Evolutionary conservation across 2,797 vertebrate genomes (phyloP), one percentile per base, ranked within the genome.

Genomic region (Triplophysa bombifrons): DNA sequence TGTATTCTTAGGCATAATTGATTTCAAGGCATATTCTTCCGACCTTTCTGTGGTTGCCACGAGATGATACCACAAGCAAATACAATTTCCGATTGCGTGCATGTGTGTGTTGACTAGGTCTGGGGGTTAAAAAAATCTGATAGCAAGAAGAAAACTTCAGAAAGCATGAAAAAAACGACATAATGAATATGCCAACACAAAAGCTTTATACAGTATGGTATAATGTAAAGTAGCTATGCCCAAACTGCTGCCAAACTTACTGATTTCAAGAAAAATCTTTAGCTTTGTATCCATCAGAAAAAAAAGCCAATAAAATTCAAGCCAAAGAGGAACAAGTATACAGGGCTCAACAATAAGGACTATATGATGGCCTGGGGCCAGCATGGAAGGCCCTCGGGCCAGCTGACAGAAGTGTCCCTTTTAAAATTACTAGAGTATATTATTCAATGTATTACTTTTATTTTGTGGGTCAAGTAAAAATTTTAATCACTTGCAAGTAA

Each of bases 1-100:
- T 63, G 51, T 74, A 51, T 51, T 76, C 53, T 73, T 13, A 73
- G 58, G 13, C 68, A 69, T 60, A 68, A 82, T 78, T 58, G 48
- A 76, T 82, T 78, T 72, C 58, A 69, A 38, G 80, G 68, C 68
- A 19, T 51, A 1, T 78, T 82, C 51, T 30, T 44, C 11, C 10
- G 46, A 82, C 63, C 53, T 66, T 48, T 78, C n/a, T 73, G 68
- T 72, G 60, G 78, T 74, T 63, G 3, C 64, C n/a, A 6, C 53
- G 48, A 66, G 17, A 27, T 66, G 50, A 55, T 60, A 34, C 60
- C 75, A 65, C 44, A 74, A 48, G 53, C 25, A 58, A 74, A 34
- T 53, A 68, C 44, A 27, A 5, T 25, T 70, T 73, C 50, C 66
- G 41, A 73, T 50, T 83, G 44, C 61, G 68, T 53, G 65, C 14